A percentile compares a stretch with the other conserved stretches of the same genome.
phyloP scores from a whole-genome alignment of 2,797 vertebrate genomes.

The Chaetodon trifasciatus region DNA sequence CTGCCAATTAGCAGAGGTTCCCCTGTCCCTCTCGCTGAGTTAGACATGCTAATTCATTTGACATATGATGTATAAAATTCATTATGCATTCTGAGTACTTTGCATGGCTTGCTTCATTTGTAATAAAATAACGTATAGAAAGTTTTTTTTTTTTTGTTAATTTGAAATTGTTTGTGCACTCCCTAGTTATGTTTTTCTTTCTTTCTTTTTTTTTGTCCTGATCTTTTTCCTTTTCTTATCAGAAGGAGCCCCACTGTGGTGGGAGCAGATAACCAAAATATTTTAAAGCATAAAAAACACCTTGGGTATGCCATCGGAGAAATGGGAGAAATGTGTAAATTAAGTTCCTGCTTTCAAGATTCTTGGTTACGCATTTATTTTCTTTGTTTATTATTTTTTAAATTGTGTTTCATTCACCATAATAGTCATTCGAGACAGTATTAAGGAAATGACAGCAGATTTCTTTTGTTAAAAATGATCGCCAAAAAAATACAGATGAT shows the following conservation, averaged over 20 bases:
- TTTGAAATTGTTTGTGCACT: slow-evolving; percentile 62
- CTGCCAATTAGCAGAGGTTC: slow-evolving; percentile 90
- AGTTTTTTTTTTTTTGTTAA: slow-evolving; percentile 58
- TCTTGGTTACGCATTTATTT: slow-evolving; percentile 24
- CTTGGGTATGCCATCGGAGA: slow-evolving; percentile 29
- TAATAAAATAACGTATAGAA: slow-evolving; percentile 81
- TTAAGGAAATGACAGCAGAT: slow-evolving; percentile 16
- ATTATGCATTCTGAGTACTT: slow-evolving; percentile 90
- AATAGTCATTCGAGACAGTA: slow-evolving; percentile 15
- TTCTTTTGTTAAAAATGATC: neutral
- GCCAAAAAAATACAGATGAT: slow-evolving; percentile 14
- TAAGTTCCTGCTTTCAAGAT: slow-evolving; percentile 1
- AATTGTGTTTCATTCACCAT: neutral
- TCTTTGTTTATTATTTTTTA: slow-evolving; percentile 25
- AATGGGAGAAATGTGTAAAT: slow-evolving; percentile 41
- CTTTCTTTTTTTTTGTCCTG: slow-evolving; percentile 24
- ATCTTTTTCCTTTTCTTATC: slow-evolving; percentile 34
- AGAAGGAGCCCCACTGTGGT: slow-evolving; percentile 18
- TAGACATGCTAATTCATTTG: slow-evolving; percentile 90
- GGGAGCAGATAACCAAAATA: slow-evolving; percentile 17
- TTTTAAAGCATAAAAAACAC: slow-evolving; percentile 31
- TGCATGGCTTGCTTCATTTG: slow-evolving; percentile 87
- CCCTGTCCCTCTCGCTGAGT: slow-evolving; percentile 88
- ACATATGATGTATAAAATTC: slow-evolving; percentile 90
- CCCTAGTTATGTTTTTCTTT: slow-evolving; percentile 11